Conservation (phyloP, 2,797 vertebrate species). For the Manis pentadactyla region DNA sequence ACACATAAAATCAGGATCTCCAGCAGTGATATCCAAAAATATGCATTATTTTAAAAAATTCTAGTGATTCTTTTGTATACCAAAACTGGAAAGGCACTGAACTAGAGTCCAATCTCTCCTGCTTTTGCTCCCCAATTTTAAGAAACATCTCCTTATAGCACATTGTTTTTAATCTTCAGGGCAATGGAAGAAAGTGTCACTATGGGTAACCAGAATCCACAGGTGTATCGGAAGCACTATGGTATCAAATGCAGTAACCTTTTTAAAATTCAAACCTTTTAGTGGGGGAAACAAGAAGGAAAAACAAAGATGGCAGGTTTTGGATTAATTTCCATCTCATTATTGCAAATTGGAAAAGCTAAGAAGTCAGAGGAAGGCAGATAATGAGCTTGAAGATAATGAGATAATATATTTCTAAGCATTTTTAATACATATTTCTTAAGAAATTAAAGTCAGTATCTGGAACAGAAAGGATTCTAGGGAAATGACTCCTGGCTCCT, state of each 20-base stretch:
- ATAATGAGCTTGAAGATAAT: slow-evolving; percentile 67
- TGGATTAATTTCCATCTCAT: slow-evolving; percentile 69
- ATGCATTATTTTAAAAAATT: background rate
- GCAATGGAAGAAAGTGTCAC: background rate
- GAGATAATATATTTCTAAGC: slow-evolving; percentile 63
- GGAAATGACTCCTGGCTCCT: background rate
- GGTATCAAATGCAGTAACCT: background rate
- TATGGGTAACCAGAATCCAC: background rate
- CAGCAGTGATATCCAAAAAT: background rate
- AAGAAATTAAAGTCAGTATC: slow-evolving; percentile 56
- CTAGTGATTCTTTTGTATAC: background rate
- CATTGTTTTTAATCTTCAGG: background rate
- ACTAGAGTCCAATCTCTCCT: background rate
- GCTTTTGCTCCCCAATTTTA: background rate
- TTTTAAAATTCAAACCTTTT: slow-evolving; percentile 62
- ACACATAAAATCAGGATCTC: background rate
- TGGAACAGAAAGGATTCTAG: slow-evolving; percentile 14
- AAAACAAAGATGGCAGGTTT: slow-evolving; percentile 50
- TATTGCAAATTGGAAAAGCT: slow-evolving; percentile 64
- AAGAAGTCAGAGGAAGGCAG: slow-evolving; percentile 62
- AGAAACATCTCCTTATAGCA: background rate
- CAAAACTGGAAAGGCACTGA: background rate
- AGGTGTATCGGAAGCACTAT: background rate
- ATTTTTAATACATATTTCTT: slow-evolving; percentile 64
- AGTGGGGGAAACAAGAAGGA: background rate